Base-by-base conservation (phyloP, 2,888 invertebrate genomes). In the Drosophila phalerata region DNA sequence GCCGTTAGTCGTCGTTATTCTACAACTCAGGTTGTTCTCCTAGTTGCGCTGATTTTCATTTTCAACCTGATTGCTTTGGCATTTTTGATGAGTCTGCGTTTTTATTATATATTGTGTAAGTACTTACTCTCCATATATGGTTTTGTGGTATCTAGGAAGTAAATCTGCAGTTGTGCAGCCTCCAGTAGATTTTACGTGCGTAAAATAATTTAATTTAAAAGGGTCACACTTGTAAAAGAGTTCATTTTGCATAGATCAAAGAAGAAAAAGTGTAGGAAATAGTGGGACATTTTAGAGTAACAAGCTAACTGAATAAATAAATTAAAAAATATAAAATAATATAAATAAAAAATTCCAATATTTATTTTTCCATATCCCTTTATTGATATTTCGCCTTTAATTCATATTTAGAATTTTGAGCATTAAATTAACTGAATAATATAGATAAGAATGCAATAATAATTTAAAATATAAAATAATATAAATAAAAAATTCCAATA, bases 21-120 rank as follows among this genome's bases (percentile, higher is more conserved):
- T n/a, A n/a, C 45, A 47, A 17, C n/a, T 37, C 37, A n/a, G 42
- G 51, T 51, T 47, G n/a, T 6, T 37, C 37, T 37, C 69, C 51
- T 62, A 71, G 85, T 85, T 73, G 73, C 82, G 88, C 82, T 81
- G 88, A 83, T 83, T 83, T 85, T 85, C 76, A 83, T 83, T 83
- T 85, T 85, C 76, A 65, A 79, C 69, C 70, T 84, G 83, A 84
- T 84, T 84, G 80, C 88, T 82, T 88, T 88, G 69, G 88, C 72
- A 84, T 84, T 82, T 74, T 79, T 79, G 77, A 84, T 84, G 79
- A 88, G 73, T 60, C 66, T 79, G 79, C 68, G 73, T 69, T 73
- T 62, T 37, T 40, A 42, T 42, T 53, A 28, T 28, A 49, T 17
- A 52, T 52, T 38, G 37, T 15, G 11, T 52, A 52, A 52, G 52